Conservation (phyloP, 2,888 invertebrate genomes). For the Listrodromus nycthemerus region DNA sequence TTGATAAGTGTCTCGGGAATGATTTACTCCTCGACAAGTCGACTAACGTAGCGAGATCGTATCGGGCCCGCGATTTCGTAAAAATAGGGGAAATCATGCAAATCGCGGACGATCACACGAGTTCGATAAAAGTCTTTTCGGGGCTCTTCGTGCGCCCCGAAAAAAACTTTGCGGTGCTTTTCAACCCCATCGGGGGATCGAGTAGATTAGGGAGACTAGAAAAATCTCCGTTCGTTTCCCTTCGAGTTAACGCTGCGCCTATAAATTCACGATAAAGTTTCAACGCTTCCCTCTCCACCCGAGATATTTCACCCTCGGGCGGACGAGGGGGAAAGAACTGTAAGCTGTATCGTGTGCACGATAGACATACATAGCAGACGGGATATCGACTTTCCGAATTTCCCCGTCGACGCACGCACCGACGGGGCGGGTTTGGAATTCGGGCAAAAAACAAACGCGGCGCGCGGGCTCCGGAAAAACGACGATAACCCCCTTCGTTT, state of each 20-base stretch:
- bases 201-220: conserved; percentile 65
- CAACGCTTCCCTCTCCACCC: conserved; percentile 69
- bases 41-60: conserved; percentile 12
- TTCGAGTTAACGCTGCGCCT: conserved; percentile 63
- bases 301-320: conserved; percentile 41
- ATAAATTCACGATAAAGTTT: conserved; percentile 76
- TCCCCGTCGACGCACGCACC: conserved; percentile 29
- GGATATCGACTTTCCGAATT: conserved; percentile 29
- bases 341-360: conserved; percentile 30
- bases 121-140: conserved; percentile 64
- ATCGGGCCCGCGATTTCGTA: not conserved
- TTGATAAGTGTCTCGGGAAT: not conserved
- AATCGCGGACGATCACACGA: conserved; percentile 60
- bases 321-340: conserved; percentile 40
- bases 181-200: conserved; percentile 36
- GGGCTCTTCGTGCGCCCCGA: conserved; percentile 52
- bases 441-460: conserved; percentile 30
- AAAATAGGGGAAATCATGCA: conserved; percentile 55
- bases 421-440: conserved; percentile 27
- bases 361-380: not conserved
- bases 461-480: conserved; percentile 33
- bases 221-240: conserved; percentile 59
- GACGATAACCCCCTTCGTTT: conserved; percentile 60
- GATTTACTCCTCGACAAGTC: conserved; percentile 2
- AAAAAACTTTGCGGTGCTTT: conserved; percentile 3